These are phyloP conservation scores for Astyanax mexicanus DNA, from an alignment of 2,797 vertebrate species.

Conservation along the genomic window DNA sequence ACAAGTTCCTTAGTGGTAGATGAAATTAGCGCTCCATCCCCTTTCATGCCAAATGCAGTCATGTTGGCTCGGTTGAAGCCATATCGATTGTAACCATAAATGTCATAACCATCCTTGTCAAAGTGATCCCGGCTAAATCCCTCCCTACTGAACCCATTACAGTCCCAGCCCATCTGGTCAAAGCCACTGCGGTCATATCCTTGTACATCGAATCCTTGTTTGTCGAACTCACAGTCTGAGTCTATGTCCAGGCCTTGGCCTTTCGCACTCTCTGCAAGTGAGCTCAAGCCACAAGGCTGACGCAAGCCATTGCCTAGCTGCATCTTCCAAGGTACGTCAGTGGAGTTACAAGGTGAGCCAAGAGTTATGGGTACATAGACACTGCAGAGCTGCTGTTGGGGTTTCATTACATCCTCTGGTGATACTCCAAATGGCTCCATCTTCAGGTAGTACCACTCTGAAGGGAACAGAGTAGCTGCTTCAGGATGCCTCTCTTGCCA, in stretches of 20 bases:
- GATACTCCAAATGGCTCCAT: constrained; percentile 66
- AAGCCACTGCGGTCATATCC: constrained; percentile 62
- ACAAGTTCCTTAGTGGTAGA: not conserved
- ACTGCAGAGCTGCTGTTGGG: constrained; percentile 59
- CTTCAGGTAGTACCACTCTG: constrained; percentile 37
- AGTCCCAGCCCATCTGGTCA: constrained; percentile 62
- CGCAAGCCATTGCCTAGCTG: not conserved
- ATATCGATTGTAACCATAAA: constrained; percentile 63
- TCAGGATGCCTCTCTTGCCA: constrained; percentile 64
- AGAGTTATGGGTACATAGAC: constrained; percentile 67
- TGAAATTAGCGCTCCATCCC: constrained; percentile 47
- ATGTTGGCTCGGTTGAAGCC: constrained; percentile 62
- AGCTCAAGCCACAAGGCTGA: not conserved
- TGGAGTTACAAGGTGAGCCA: constrained; percentile 66
- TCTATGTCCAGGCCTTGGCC: not conserved
- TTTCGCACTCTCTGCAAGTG: not conserved
- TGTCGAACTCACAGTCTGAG: constrained; percentile 16
- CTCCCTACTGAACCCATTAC: constrained; percentile 48
- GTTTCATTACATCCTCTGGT: constrained; percentile 55
- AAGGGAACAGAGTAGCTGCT: constrained; percentile 32
- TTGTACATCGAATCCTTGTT: constrained; percentile 43
- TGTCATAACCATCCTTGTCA: constrained; percentile 62
- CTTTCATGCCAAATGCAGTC: constrained; percentile 59
- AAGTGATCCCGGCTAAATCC: constrained; percentile 63
- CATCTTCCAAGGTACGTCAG: constrained; percentile 21